These are phyloP conservation scores for Zoanthus sociatus DNA, from an alignment of 92 coral and sea anemone genomes.

Conservation along the genomic window DNA sequence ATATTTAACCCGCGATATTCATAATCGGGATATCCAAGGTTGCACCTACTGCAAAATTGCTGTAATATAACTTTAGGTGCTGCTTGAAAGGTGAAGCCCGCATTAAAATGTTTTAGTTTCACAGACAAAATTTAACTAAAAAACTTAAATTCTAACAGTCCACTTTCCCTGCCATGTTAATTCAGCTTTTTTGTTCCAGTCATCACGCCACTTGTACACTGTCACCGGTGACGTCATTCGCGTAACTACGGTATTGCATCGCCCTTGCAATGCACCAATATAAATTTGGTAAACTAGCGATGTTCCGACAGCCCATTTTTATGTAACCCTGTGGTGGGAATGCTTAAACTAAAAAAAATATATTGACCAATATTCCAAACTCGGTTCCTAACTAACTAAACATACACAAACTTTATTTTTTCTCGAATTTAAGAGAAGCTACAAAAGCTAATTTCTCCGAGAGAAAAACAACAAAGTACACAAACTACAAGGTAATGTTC, in stretches of 20 bases:
- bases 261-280: neutral
- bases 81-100: conserved; percentile 26
- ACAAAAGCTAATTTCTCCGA: too few species aligned
- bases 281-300: too few species aligned
- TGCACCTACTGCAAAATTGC: conserved; percentile 17
- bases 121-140: conserved; percentile 14
- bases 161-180: neutral
- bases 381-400: too few species aligned
- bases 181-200: neutral
- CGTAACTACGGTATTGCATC: neutral
- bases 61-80: neutral
- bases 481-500: too few species aligned
- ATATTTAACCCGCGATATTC: conserved; percentile 15
- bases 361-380: too few species aligned
- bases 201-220: neutral
- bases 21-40: conserved; percentile 1
- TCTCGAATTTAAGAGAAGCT: too few species aligned
- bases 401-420: too few species aligned
- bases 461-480: too few species aligned
- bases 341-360: too few species aligned
- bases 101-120: conserved; percentile 23
- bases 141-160: neutral
- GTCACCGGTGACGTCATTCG: neutral
- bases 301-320: too few species aligned
- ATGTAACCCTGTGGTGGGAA: too few species aligned